These are phyloP conservation scores for Cephus sareptanus DNA, from an alignment of 2,888 invertebrate genomes.

Conservation along the genomic window DNA sequence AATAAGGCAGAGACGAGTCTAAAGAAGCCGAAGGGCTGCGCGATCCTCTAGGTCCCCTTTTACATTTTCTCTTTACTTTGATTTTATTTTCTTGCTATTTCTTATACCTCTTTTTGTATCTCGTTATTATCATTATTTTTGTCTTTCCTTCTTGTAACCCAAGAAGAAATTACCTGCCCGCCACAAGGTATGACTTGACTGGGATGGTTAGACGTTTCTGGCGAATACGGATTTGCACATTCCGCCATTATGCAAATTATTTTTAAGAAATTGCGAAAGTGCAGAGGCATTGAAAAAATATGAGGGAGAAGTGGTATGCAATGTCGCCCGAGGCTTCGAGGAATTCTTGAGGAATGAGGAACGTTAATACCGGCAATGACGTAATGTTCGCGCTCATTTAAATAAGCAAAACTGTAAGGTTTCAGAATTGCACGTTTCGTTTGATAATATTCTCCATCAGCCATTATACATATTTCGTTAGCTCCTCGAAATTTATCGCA, in stretches of 20 bases:
- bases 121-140: conserved; percentile 9
- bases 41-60: not conserved
- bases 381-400: not conserved
- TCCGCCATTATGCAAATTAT: conserved; percentile 56
- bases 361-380: not conserved
- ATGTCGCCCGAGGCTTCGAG: conserved; percentile 43
- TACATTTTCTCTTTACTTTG: conserved; percentile 14
- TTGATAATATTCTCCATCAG: not conserved
- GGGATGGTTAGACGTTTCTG: conserved; percentile 16
- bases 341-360: conserved; percentile 30
- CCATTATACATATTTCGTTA: not conserved
- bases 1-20: not conserved
- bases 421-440: not conserved
- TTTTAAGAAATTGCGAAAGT: conserved; percentile 42
- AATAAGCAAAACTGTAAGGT: not conserved
- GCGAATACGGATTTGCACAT: conserved; percentile 51
- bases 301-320: conserved; percentile 44
- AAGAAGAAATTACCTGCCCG: conserved; percentile 30
- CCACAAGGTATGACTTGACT: conserved; percentile 22
- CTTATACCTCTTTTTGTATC: conserved; percentile 11
- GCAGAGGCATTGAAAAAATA: conserved; percentile 17
- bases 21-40: not conserved
- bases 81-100: conserved; percentile 19
- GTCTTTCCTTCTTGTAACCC: conserved; percentile 7
- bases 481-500: not conserved